phyloP scores from a whole-genome alignment of 2,113 vertebrate genomes.

The Myiagra hebetior region DNA sequence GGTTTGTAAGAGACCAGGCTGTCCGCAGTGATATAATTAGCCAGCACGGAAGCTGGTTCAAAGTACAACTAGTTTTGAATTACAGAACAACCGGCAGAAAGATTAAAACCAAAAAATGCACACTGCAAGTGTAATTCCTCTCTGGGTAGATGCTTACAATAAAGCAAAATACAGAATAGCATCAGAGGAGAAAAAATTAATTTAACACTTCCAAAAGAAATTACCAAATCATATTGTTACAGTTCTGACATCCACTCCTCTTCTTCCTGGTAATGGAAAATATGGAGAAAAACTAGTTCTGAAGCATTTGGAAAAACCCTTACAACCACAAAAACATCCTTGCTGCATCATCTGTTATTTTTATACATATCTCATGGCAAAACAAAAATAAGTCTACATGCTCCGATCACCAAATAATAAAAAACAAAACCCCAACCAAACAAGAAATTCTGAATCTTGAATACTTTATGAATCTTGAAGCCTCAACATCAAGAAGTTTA shows the following conservation, averaged over 20 bases:
- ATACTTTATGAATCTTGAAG: not conserved
- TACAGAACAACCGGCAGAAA: not conserved
- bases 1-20: not conserved
- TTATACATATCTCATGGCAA: not conserved
- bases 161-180: not conserved
- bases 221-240: not conserved
- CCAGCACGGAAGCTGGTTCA: not conserved
- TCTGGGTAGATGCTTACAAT: not conserved
- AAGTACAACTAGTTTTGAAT: not conserved
- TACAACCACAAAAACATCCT: not conserved
- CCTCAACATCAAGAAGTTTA: not conserved
- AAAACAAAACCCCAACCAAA: not conserved
- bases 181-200: not conserved
- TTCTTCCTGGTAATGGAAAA: not conserved
- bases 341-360: not conserved
- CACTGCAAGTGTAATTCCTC: not conserved
- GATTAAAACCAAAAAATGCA: not conserved
- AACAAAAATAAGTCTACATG: not conserved
- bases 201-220: not conserved
- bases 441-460: not conserved
- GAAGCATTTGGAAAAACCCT: not conserved
- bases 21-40: not conserved
- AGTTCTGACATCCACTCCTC: not conserved
- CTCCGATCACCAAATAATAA: not conserved
- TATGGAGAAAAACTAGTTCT: not conserved